phyloP scores from a whole-genome alignment of 1,140 invertebrate species.

The Rhagoletis pomonella region DNA sequence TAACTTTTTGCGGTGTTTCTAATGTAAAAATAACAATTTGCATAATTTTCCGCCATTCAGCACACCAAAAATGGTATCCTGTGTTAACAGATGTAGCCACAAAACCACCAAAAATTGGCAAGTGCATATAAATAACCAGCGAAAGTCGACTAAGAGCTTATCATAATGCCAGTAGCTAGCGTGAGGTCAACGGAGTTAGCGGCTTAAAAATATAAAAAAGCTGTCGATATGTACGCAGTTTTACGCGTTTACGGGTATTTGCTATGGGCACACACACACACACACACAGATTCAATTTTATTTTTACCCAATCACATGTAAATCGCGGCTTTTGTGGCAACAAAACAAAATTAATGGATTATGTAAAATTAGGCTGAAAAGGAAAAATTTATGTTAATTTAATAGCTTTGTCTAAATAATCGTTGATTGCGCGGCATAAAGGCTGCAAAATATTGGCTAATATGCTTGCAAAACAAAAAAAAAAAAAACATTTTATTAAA shows the following conservation, averaged over 20 bases:
- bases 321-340: slow-evolving; percentile 26
- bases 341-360: slow-evolving; percentile 45
- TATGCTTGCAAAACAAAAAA: background rate
- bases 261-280: background rate
- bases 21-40: background rate
- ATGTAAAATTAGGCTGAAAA: slow-evolving; percentile 23
- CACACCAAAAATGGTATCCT: background rate
- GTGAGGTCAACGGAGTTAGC: background rate
- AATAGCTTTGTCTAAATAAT: slow-evolving; percentile 1
- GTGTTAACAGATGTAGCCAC: background rate
- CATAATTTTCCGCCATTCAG: background rate
- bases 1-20: background rate
- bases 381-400: slow-evolving; percentile 47
- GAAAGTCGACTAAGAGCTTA: background rate
- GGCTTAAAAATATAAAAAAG: background rate
- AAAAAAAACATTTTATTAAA: background rate
- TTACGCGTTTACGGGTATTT: background rate
- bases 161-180: background rate
- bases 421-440: background rate
- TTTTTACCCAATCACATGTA: background rate
- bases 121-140: background rate
- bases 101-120: background rate
- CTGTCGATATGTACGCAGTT: background rate
- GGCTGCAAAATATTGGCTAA: background rate
- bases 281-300: background rate